These are phyloP conservation scores for Erebia aethiops DNA, from an alignment of 2,888 invertebrate genomes.

Conservation along the genomic window DNA sequence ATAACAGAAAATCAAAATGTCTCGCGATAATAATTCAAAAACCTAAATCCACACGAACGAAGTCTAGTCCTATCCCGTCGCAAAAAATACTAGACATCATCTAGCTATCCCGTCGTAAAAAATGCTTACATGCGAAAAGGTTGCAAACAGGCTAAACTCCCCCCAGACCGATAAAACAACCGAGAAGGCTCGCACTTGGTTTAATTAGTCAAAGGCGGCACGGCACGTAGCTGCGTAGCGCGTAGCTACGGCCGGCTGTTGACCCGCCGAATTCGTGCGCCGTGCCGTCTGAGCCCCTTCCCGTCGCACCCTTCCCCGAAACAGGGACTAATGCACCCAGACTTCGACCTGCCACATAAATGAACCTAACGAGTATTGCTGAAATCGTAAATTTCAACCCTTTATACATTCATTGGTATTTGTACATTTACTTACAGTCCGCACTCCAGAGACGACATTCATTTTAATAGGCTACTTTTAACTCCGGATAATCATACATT, in stretches of 20 bases:
- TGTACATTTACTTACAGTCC: no score
- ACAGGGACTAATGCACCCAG: constrained; percentile 64
- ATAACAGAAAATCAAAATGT: no score
- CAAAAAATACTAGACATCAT: no score
- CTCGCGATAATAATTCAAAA: no score
- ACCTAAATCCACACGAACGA: no score
- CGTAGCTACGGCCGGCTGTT: constrained; percentile 75
- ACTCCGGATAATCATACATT: no score
- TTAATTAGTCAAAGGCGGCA: constrained; percentile 32
- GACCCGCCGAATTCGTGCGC: constrained; percentile 72
- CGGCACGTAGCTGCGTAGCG: constrained; percentile 72
- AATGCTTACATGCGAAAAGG: background rate
- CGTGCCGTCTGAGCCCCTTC: constrained; percentile 47
- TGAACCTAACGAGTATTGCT: constrained; percentile 28
- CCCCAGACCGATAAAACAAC: constrained; percentile 18
- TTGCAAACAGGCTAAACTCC: background rate
- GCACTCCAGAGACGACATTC: no score
- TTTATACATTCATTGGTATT: no score
- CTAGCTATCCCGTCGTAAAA: background rate
- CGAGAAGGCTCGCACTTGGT: constrained; percentile 15
- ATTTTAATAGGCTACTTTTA: no score
- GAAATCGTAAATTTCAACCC: background rate
- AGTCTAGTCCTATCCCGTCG: no score
- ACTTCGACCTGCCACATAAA: constrained; percentile 38
- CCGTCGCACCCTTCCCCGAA: constrained; percentile 54